phyloP scores from a whole-genome alignment of 64 coral and sea anemone genomes.

The Platygyra sinensis region DNA sequence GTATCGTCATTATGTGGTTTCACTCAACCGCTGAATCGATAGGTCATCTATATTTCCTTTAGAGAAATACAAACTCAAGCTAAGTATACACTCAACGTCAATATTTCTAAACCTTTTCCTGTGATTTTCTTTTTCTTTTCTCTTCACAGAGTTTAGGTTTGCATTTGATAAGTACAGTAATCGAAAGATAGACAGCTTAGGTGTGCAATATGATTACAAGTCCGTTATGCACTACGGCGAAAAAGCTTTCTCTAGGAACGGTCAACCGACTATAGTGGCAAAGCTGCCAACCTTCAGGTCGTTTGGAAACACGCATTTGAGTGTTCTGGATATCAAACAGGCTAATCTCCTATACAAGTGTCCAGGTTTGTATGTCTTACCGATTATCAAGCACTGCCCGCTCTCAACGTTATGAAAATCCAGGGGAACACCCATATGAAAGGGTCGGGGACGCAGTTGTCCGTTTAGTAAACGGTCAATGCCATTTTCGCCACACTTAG shows the following conservation, averaged over 20 bases:
- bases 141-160: conserved; percentile 75
- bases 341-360: conserved; percentile 83
- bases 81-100: not conserved
- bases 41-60: too few relatives aligned
- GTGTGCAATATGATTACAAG: conserved; percentile 76
- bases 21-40: too few relatives aligned
- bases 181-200: conserved; percentile 87
- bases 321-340: conserved; percentile 78
- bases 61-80: too few relatives aligned
- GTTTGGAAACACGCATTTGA: conserved; percentile 87
- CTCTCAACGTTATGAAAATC: too few relatives aligned
- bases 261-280: conserved; percentile 68
- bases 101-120: not conserved
- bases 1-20: too few relatives aligned
- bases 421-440: too few relatives aligned
- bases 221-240: conserved; percentile 90
- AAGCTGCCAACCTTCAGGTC: conserved; percentile 55
- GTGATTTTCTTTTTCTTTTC: not conserved
- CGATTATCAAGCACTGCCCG: not conserved
- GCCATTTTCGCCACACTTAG: too few relatives aligned
- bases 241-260: conserved; percentile 81
- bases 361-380: conserved; percentile 59
- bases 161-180: conserved; percentile 83
- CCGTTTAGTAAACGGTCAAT: too few relatives aligned
- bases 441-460: too few relatives aligned